phyloP scores from a whole-genome alignment of 1,140 invertebrate species.

The Hesperophylax magnus region DNA sequence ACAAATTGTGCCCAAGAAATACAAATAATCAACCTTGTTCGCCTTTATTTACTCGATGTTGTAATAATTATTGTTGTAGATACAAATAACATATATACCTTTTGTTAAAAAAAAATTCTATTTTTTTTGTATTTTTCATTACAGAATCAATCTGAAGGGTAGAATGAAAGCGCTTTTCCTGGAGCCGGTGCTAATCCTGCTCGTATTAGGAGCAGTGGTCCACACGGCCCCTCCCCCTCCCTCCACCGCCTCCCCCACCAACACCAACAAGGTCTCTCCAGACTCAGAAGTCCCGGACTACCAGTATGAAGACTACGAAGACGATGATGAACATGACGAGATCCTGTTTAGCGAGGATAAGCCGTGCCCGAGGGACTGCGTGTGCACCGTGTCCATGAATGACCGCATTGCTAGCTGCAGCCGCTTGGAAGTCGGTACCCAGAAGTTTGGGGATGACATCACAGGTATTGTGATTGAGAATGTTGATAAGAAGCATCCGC shows the following conservation, averaged over 20 bases:
- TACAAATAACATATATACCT: neutral
- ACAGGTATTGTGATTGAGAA: constrained; percentile 74
- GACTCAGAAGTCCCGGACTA: constrained; percentile 59
- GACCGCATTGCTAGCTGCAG: constrained; percentile 68
- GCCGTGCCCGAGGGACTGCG: constrained; percentile 69
- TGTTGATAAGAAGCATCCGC: constrained; percentile 69
- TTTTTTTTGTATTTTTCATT: constrained; percentile 59
- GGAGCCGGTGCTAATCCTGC: constrained; percentile 68
- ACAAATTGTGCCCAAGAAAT: too few relatives aligned
- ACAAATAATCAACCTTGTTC: too few relatives aligned
- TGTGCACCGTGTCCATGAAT: constrained; percentile 66
- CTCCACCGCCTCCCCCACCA: neutral
- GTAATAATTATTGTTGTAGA: too few relatives aligned
- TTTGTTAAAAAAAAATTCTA: neutral
- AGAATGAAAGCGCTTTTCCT: constrained; percentile 67
- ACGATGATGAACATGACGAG: constrained; percentile 63
- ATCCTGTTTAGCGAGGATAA: constrained; percentile 68
- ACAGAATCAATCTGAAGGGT: constrained; percentile 64
- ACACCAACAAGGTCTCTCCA: constrained; percentile 26
- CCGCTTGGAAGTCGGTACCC: constrained; percentile 71
- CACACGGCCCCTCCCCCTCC: constrained; percentile 62
- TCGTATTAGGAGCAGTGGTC: constrained; percentile 62
- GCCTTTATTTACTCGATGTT: neutral
- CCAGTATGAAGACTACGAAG: constrained; percentile 65
- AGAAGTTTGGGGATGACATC: constrained; percentile 73